Conservation (phyloP, 2,113 vertebrate genomes). For the Elephantulus edwardii region DNA sequence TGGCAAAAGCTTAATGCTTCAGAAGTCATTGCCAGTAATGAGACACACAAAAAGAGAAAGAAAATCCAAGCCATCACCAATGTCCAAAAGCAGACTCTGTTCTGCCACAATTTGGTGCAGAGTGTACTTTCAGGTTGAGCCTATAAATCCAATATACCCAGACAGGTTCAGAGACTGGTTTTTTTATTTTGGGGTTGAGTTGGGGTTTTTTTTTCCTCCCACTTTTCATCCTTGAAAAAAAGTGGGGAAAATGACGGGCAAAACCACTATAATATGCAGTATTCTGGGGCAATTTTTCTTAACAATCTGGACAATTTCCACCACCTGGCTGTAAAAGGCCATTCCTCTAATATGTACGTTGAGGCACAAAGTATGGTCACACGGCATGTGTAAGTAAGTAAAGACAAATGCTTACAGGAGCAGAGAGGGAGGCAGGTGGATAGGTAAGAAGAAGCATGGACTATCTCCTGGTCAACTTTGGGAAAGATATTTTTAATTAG, state of each 20-base stretch:
- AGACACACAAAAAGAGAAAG: constrained; percentile 39
- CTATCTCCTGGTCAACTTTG: background rate
- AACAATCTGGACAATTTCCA: constrained; percentile 32
- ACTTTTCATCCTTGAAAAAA: too few species aligned
- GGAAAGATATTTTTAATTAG: background rate
- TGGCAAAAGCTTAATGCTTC: constrained; percentile 30
- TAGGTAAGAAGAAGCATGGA: background rate
- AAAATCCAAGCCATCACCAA: background rate
- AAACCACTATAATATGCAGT: constrained; percentile 53
- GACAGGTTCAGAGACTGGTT: constrained; percentile 61
- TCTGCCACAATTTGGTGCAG: constrained; percentile 47
- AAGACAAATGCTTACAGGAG: background rate
- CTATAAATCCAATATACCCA: constrained; percentile 40
- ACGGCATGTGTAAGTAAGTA: background rate
- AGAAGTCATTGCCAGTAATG: constrained; percentile 53
- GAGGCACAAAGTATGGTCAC: background rate
- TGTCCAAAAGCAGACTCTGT: constrained; percentile 59
- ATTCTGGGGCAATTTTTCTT: constrained; percentile 23
- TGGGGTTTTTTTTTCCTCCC: too few species aligned
- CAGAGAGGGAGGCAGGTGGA: background rate
- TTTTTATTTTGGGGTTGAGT: constrained; percentile 69
- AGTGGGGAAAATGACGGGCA: constrained; percentile 68
- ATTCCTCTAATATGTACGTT: background rate
- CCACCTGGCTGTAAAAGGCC: constrained; percentile 22
- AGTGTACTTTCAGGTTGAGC: constrained; percentile 53